phyloP scores from a whole-genome alignment of 2,797 vertebrate genomes.

The Pitangus sulphuratus region DNA sequence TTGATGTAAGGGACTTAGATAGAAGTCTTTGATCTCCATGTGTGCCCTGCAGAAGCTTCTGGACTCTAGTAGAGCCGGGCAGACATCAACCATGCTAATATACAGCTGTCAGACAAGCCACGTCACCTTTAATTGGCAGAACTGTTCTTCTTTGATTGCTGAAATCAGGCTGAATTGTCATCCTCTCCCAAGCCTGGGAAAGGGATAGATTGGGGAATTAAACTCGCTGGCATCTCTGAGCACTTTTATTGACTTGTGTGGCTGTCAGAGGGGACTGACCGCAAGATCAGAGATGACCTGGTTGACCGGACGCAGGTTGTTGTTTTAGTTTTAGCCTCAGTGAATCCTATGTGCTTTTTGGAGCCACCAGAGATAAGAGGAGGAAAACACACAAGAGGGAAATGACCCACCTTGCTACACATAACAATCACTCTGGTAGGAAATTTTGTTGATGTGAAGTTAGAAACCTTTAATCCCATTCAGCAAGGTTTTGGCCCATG shows the following conservation, averaged over 20 bases:
- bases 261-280: slow-evolving; percentile 47
- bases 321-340: slow-evolving; percentile 49
- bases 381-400: slow-evolving; percentile 13
- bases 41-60: slow-evolving; percentile 41
- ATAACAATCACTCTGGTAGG: not conserved
- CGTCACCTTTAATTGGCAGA: not conserved
- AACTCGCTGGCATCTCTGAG: not conserved
- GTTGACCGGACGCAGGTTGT: not conserved
- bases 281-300: slow-evolving; percentile 28
- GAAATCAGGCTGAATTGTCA: not conserved
- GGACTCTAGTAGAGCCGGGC: not conserved
- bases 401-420: slow-evolving; percentile 38
- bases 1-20: slow-evolving; percentile 49
- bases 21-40: slow-evolving; percentile 56
- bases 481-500: not conserved
- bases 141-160: not conserved
- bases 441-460: not conserved
- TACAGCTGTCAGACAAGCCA: not conserved
- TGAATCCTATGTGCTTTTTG: slow-evolving; percentile 32
- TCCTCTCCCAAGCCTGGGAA: not conserved
- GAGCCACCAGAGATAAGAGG: slow-evolving; percentile 46
- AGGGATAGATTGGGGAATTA: not conserved
- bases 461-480: slow-evolving; percentile 1
- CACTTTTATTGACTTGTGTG: not conserved
- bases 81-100: not conserved